phyloP scores from a whole-genome alignment of 1,140 invertebrate species.

The Phymastichus coffea region DNA sequence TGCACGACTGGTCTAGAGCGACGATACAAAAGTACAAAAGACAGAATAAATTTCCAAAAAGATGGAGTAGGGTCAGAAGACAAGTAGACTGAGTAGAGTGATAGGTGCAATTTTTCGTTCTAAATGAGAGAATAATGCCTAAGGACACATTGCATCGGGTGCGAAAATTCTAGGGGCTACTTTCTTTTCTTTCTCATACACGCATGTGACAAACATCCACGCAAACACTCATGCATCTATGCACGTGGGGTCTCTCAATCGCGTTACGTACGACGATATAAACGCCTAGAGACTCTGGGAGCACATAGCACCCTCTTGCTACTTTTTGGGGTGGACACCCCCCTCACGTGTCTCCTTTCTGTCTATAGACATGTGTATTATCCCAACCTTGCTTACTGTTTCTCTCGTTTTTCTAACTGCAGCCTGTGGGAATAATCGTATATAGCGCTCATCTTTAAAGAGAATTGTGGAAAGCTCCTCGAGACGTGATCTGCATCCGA shows the following conservation, averaged over 20 bases:
- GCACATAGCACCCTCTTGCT: constrained; percentile 30
- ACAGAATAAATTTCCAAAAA: no score
- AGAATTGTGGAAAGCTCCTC: constrained; percentile 12
- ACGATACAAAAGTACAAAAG: no score
- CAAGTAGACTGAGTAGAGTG: constrained; percentile 8
- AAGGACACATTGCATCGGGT: no score
- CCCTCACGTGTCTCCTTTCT: constrained; percentile 1
- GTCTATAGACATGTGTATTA: constrained; percentile 27
- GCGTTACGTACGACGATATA: constrained; percentile 40
- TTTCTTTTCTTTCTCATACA: no score
- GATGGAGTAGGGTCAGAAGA: no score
- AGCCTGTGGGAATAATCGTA: constrained; percentile 32
- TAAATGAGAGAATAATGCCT: constrained; percentile 4
- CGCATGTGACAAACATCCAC: neutral
- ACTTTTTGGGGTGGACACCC: constrained; percentile 11
- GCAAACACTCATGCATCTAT: neutral
- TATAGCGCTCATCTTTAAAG: constrained; percentile 12
- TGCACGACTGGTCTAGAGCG: no score
- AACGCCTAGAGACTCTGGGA: constrained; percentile 33
- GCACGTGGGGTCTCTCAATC: constrained; percentile 25
- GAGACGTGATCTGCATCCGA: constrained; percentile 19
- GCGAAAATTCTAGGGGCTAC: no score
- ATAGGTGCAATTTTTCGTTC: constrained; percentile 26
- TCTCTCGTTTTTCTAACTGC: constrained; percentile 4
- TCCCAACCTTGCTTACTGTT: neutral